Conservation (phyloP, 2,888 invertebrate genomes). For the Lydus trimaculatus region DNA sequence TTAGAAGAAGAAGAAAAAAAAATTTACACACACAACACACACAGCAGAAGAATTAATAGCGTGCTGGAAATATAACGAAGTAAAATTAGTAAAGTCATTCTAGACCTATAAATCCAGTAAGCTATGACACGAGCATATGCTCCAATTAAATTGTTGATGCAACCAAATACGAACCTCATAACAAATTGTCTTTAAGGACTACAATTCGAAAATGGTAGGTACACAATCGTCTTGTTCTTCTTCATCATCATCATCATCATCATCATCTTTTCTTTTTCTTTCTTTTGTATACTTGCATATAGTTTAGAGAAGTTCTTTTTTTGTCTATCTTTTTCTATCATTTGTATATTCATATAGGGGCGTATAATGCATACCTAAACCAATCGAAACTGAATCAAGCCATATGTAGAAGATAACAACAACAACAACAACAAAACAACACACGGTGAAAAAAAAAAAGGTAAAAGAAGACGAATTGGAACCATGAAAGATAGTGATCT, state of each 20-base stretch:
- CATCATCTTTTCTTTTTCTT: neutral
- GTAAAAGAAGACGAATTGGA: neutral
- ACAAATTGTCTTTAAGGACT: conserved; percentile 20
- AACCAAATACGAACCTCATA: conserved; percentile 23
- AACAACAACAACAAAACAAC: neutral
- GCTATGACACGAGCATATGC: conserved; percentile 55
- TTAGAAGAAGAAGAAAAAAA: no score
- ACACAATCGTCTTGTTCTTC: no score
- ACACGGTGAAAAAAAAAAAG: neutral
- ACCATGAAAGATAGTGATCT: conserved; percentile 5
- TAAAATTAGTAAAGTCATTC: conserved; percentile 53
- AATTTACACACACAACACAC: neutral
- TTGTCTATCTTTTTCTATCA: neutral
- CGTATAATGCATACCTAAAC: neutral
- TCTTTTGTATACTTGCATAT: no score
- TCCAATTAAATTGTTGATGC: conserved; percentile 49
- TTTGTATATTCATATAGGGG: neutral
- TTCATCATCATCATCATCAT: neutral
- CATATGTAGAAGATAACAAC: neutral
- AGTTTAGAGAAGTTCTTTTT: neutral
- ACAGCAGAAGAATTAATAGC: conserved; percentile 47
- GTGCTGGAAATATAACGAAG: conserved; percentile 48
- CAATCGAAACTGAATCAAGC: neutral
- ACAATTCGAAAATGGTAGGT: neutral
- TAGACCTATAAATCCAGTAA: conserved; percentile 50